These are phyloP conservation scores for Sminthurides bifidus DNA, from an alignment of 1,140 invertebrate species.

Conservation along the genomic window DNA sequence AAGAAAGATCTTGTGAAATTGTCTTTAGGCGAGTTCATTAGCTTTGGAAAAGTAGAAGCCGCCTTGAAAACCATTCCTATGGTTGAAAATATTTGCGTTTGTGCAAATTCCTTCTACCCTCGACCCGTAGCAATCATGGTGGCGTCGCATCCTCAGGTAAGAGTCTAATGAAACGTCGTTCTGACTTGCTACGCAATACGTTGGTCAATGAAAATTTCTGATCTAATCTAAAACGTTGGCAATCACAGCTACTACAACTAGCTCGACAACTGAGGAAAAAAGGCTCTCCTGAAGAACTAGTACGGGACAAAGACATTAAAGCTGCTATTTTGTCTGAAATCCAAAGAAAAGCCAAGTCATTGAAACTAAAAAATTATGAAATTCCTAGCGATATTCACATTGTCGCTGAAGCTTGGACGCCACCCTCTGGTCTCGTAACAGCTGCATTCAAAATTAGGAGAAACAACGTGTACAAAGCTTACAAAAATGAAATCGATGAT, in stretches of 20 bases:
- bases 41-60: slow-evolving; percentile 78
- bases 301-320: neutral
- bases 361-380: slow-evolving; percentile 25
- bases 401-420: slow-evolving; percentile 23
- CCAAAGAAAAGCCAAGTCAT: slow-evolving; percentile 53
- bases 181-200: neutral
- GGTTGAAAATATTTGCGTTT: slow-evolving; percentile 91
- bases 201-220: neutral
- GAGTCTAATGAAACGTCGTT: neutral
- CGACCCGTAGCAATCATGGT: slow-evolving; percentile 84
- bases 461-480: slow-evolving; percentile 28
- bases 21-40: slow-evolving; percentile 93
- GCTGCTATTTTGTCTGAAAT: slow-evolving; percentile 58
- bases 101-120: slow-evolving; percentile 69
- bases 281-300: neutral
- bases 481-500: slow-evolving; percentile 19
- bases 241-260: too few species aligned
- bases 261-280: neutral
- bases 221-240: neutral
- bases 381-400: slow-evolving; percentile 22
- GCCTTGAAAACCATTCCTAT: slow-evolving; percentile 81
- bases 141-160: slow-evolving; percentile 39
- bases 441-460: slow-evolving; percentile 31
- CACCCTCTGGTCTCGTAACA: slow-evolving; percentile 26
- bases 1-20: slow-evolving; percentile 97